These are phyloP conservation scores for Umimayanthus kanabou DNA, from an alignment of 92 coral and sea anemone genomes.

Conservation along the genomic window DNA sequence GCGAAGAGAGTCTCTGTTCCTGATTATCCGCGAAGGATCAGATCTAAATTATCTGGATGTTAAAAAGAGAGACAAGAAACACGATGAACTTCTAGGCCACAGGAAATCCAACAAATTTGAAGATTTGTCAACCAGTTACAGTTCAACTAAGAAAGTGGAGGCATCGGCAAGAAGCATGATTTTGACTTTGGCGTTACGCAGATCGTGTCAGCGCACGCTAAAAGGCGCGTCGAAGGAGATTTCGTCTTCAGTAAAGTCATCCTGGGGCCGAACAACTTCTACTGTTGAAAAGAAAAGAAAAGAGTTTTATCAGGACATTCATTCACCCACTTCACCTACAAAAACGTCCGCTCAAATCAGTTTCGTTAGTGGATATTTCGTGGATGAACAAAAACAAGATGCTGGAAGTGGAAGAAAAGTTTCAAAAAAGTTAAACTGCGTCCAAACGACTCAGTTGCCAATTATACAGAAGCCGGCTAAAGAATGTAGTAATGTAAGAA, in stretches of 20 bases:
- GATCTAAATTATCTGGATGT: conserved; percentile 7
- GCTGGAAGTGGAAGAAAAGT: background rate
- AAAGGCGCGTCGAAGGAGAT: conserved; percentile 9
- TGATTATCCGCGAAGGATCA: conserved; percentile 36
- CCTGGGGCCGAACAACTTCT: conserved; percentile 8
- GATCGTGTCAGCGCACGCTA: conserved; percentile 4
- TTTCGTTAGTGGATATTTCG: background rate
- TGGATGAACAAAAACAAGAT: background rate
- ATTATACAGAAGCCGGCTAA: background rate
- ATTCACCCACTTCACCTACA: background rate
- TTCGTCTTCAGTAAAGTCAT: conserved; percentile 7
- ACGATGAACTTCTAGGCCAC: background rate
- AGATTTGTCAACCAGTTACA: background rate
- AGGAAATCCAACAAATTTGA: conserved; percentile 1
- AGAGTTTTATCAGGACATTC: background rate
- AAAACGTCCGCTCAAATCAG: conserved; percentile 3
- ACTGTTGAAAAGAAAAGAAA: background rate
- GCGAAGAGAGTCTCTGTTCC: conserved; percentile 19
- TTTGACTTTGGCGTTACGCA: conserved; percentile 8
- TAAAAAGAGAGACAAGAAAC: background rate
- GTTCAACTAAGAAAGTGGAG: conserved; percentile 19
- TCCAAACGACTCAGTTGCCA: background rate
- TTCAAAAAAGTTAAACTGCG: background rate
- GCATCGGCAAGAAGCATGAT: background rate
- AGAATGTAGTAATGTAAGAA: background rate